phyloP scores from a whole-genome alignment of 2,113 vertebrate genomes.

The Cynoglossus semilaevis region DNA sequence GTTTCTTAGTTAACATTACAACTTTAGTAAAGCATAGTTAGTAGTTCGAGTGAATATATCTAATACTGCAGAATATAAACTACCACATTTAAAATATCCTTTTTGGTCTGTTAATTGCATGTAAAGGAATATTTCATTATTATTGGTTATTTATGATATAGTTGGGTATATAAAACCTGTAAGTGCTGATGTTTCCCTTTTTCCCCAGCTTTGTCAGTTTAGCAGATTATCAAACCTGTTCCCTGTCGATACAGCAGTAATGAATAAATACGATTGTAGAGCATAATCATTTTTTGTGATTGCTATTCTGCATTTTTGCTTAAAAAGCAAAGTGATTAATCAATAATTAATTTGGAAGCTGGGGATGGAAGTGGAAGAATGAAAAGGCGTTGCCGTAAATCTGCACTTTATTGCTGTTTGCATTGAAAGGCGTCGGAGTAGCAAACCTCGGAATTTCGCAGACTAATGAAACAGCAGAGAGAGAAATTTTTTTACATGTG shows the following conservation, averaged over 20 bases:
- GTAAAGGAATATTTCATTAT: too few species aligned
- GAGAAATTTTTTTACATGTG: constrained; percentile 50
- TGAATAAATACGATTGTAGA: constrained; percentile 78
- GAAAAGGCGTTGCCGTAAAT: constrained; percentile 82
- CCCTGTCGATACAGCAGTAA: constrained; percentile 79
- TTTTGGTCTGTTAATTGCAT: too few species aligned
- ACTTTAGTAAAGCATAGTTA: too few species aligned
- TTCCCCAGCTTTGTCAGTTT: constrained; percentile 55
- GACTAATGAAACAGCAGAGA: constrained; percentile 58
- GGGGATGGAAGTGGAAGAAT: constrained; percentile 73
- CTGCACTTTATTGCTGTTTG: constrained; percentile 72
- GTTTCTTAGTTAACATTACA: too few species aligned
- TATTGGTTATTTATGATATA: too few species aligned
- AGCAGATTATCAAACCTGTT: constrained; percentile 75
- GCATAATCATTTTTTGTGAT: constrained; percentile 76
- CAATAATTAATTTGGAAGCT: constrained; percentile 85
- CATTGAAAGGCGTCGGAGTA: constrained; percentile 61
- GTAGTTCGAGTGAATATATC: too few species aligned
- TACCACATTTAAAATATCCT: too few species aligned
- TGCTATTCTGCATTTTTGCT: constrained; percentile 82
- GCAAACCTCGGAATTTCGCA: constrained; percentile 10
- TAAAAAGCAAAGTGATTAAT: constrained; percentile 82
- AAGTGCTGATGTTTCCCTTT: constrained; percentile 53
- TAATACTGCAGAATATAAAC: too few species aligned
- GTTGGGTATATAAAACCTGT: constrained; percentile 66